phyloP scores from a whole-genome alignment of 1,140 invertebrate species.

The Bombus sylvicola region DNA sequence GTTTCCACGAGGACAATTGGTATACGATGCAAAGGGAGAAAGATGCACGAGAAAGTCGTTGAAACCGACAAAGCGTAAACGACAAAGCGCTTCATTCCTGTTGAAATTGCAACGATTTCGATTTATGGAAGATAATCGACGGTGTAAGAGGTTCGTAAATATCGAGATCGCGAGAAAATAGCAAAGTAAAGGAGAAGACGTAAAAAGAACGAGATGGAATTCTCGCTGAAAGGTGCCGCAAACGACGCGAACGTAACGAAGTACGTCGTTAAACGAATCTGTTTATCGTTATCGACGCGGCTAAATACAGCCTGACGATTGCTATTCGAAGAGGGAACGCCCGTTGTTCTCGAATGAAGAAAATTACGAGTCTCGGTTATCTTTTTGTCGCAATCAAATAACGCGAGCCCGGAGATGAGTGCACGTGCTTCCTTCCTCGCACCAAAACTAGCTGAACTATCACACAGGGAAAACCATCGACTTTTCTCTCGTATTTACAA shows the following conservation, averaged over 20 bases:
- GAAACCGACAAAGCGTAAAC: not conserved
- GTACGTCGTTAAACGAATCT: slow-evolving; percentile 5
- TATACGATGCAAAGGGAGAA: not conserved
- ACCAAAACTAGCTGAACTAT: not conserved
- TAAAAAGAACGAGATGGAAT: not conserved
- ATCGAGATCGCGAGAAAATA: not conserved
- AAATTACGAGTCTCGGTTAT: not conserved
- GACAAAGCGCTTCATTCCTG: not conserved
- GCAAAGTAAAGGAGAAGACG: not conserved
- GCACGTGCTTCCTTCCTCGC: not conserved
- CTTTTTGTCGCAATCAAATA: not conserved
- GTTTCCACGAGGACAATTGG: not conserved
- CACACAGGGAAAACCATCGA: not conserved
- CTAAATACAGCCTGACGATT: not conserved
- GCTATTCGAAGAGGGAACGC: not conserved
- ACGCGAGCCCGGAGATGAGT: not conserved
- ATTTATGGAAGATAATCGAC: not conserved
- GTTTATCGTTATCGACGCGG: not conserved
- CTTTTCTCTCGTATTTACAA: not conserved
- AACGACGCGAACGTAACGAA: not conserved
- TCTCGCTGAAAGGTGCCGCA: not conserved
- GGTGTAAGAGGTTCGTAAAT: not conserved
- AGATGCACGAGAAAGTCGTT: not conserved
- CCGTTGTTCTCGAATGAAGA: not conserved
- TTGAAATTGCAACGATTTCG: not conserved